These are phyloP conservation scores for Entomyzon cyanotis DNA, from an alignment of 2,113 vertebrate genomes.

Conservation along the genomic window DNA sequence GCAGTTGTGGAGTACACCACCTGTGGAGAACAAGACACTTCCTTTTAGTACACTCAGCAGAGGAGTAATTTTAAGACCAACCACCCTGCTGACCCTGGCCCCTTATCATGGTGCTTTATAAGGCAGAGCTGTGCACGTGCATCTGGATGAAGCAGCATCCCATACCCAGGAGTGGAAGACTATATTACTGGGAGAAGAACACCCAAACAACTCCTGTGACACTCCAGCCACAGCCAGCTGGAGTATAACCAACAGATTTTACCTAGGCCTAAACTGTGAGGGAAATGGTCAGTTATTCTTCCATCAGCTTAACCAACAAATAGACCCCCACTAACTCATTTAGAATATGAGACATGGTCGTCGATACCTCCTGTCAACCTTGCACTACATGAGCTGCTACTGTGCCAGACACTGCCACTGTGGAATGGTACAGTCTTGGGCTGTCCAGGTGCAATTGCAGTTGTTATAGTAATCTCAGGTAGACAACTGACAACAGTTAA, in stretches of 20 bases:
- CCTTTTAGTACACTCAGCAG: not conserved
- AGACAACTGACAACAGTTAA: accelerated
- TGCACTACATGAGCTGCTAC: not conserved
- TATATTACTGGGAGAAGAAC: not conserved
- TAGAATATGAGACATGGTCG: accelerated
- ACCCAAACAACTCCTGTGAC: no score
- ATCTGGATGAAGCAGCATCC: not conserved
- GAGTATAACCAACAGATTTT: not conserved
- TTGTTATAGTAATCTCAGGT: accelerated
- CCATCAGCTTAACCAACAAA: not conserved
- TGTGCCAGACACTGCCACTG: no score
- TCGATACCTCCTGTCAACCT: accelerated
- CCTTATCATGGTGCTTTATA: not conserved
- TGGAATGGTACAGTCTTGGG: accelerated
- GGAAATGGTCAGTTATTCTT: accelerated
- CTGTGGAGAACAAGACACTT: conserved; percentile 65
- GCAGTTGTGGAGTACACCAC: conserved; percentile 95
- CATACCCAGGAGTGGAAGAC: accelerated
- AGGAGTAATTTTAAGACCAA: accelerated
- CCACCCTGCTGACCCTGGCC: accelerated
- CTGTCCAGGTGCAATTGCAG: not conserved
- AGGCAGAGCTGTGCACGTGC: accelerated
- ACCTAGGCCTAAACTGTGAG: accelerated
- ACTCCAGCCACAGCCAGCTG: not conserved
- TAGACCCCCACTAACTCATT: no score